phyloP scores from a whole-genome alignment of 1,140 invertebrate species.

The Pseudomyrmex gracilis region DNA sequence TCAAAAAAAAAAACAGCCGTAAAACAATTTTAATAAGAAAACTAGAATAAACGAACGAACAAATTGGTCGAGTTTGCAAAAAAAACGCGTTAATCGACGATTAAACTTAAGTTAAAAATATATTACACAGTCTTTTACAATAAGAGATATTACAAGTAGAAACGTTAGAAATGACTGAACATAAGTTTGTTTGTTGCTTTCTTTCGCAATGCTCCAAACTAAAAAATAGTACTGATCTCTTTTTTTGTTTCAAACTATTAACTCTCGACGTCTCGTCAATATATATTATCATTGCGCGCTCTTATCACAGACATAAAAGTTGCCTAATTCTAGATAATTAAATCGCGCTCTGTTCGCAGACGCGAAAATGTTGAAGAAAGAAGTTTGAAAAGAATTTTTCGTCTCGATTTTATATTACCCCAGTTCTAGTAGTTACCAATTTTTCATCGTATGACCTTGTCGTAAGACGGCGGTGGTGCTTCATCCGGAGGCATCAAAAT shows the following conservation, averaged over 20 bases:
- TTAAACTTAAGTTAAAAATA: conserved; percentile 56
- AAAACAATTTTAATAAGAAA: conserved; percentile 23
- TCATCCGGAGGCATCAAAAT: conserved; percentile 87
- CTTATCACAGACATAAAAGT: conserved; percentile 74
- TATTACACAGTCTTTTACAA: conserved; percentile 28
- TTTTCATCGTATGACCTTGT: conserved; percentile 88
- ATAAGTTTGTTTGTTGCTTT: conserved; percentile 42
- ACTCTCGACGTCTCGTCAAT: conserved; percentile 33
- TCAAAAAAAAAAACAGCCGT: neutral
- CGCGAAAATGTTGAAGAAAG: conserved; percentile 33
- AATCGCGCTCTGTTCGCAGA: conserved; percentile 13
- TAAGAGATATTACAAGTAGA: too few species aligned
- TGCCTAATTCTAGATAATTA: conserved; percentile 64
- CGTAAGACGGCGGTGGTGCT: conserved; percentile 89
- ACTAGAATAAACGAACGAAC: neutral
- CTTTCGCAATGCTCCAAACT: conserved; percentile 48
- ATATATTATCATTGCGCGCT: conserved; percentile 57
- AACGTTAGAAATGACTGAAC: conserved; percentile 8
- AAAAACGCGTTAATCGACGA: neutral
- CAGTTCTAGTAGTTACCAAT: neutral
- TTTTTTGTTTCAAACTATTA: conserved; percentile 3
- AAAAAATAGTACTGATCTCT: conserved; percentile 49
- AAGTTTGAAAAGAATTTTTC: neutral
- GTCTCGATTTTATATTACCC: neutral
- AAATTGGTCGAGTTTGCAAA: neutral